Base-by-base conservation (phyloP, 2,888 invertebrate species). In the Nezara viridula region DNA sequence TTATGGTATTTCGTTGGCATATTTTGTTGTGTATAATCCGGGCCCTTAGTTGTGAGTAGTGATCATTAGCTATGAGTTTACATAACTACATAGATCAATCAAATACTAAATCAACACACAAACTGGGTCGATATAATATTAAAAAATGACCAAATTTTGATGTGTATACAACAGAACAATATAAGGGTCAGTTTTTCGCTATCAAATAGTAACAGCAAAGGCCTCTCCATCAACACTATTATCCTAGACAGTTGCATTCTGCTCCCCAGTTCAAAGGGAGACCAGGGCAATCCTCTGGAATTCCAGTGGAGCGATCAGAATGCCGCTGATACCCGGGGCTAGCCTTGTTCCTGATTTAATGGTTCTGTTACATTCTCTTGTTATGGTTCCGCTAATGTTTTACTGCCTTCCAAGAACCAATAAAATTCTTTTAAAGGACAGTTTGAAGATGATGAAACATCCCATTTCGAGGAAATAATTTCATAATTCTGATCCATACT, bases 351-450 rank as follows among this genome's bases (percentile, higher is more conserved):
- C 66, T 73, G 66, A 73, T 73, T 73, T 73, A 73, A 37, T 73
- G 37, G 32, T 73, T 37, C 32, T 73, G 66, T 73, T 73, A 73
- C 66, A 73, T 73, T 73, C 66, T 73, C 66, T 27, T 21, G 66
- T 37, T 73, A 73, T 73, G 19, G 16, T 32, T 32, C 37, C 32
- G 6, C 32, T 73, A 19, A 73, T 73, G 19, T 37, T 73, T 73
- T 73, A 73, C 66, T 73, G 19, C 27, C 14, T 44, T 19, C 81
- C 7, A 19, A 73, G 37, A 4, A 73, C 21, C 19, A 73, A 19
- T 19, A 73, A 19, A 37, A 60, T 32, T 73, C 19, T 32, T 73
- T 60, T 14, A 27, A 27, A 60, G 10, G 4, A 2, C 60, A 16
- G 16, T 16, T n/a, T 60, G 60, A 5, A 60, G 12, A 14, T 73